Conservation (phyloP, 1,140 invertebrate genomes). For the Diorhabda carinulata region DNA sequence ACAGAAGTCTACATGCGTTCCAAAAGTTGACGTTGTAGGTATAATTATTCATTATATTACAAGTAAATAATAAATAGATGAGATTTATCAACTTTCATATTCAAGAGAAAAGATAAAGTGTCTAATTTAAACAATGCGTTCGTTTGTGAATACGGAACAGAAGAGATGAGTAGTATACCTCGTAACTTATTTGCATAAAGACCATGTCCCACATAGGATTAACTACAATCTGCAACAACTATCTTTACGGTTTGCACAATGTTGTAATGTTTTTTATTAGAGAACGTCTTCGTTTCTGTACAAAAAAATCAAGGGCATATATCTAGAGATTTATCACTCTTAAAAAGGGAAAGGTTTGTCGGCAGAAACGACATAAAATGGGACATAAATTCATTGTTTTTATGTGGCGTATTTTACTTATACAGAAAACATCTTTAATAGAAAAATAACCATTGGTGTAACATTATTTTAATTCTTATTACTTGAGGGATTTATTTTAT, state of each 20-base stretch:
- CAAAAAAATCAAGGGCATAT: not conserved
- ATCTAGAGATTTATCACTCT: not conserved
- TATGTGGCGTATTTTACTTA: no score
- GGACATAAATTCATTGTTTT: not conserved
- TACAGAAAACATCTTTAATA: no score
- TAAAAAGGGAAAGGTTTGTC: conserved; percentile 2
- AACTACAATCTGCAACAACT: not conserved
- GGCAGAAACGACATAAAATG: not conserved
- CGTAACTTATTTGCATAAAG: not conserved
- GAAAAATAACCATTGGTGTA: no score
- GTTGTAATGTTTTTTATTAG: conserved; percentile 2
- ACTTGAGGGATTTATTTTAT: no score
- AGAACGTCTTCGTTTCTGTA: not conserved
- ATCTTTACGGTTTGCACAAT: conserved; percentile 2
- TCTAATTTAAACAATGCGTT: not conserved
- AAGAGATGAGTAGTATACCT: not conserved
- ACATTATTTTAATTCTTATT: no score
- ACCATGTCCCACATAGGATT: not conserved
- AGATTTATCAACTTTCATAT: no score
- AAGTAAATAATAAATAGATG: no score
- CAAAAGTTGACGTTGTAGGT: no score
- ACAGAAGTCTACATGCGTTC: no score
- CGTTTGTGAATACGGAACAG: not conserved
- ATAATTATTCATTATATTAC: no score
- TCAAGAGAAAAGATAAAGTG: no score